phyloP scores from a whole-genome alignment of 2,888 invertebrate species.

The Erebia epiphron region DNA sequence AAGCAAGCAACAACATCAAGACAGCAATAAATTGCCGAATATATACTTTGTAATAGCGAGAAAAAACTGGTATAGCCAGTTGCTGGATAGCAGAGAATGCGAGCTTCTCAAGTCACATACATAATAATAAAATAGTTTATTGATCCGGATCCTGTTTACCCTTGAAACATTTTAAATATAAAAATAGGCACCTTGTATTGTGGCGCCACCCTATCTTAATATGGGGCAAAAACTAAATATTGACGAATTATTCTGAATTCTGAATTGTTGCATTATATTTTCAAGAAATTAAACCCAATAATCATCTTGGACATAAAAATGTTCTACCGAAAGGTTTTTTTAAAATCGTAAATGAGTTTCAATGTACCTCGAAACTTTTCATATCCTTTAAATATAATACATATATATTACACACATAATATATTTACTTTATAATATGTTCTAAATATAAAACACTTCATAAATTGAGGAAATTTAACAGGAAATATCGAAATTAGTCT shows the following conservation, averaged over 20 bases:
- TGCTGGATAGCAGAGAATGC: slow-evolving; percentile 58
- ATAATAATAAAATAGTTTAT: slow-evolving; percentile 41
- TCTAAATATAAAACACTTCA: too few species aligned
- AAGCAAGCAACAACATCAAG: background rate
- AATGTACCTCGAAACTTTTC: too few species aligned
- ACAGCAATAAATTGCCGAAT: slow-evolving; percentile 46
- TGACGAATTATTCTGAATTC: too few species aligned
- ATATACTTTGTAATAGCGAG: slow-evolving; percentile 44
- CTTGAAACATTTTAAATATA: slow-evolving; percentile 1
- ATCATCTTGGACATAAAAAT: too few species aligned
- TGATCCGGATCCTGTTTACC: slow-evolving; percentile 34
- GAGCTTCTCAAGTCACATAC: slow-evolving; percentile 47
- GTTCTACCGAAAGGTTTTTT: background rate
- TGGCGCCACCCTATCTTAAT: background rate
- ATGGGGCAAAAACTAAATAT: background rate
- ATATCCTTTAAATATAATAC: too few species aligned
- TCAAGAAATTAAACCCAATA: too few species aligned
- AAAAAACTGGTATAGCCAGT: slow-evolving; percentile 70
- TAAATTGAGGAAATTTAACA: too few species aligned
- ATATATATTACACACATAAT: too few species aligned
- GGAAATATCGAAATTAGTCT: too few species aligned
- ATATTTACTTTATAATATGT: too few species aligned
- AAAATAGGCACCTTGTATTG: background rate
- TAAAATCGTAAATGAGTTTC: too few species aligned
- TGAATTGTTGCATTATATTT: too few species aligned